phyloP scores from a whole-genome alignment of 2,888 invertebrate species.

The Clostera curtula region DNA sequence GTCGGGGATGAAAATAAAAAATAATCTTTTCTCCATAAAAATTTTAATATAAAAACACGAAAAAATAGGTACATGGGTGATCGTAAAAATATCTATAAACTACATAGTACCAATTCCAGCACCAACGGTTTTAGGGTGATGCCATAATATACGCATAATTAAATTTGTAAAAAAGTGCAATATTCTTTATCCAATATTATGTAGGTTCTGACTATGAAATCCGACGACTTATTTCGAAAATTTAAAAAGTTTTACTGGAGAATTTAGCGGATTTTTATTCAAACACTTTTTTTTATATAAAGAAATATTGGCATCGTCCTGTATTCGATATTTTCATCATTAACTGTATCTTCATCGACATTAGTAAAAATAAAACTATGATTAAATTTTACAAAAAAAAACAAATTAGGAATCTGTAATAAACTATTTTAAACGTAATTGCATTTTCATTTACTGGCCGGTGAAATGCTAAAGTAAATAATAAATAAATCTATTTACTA shows the following conservation, averaged over 20 bases:
- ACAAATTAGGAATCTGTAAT: slow-evolving; percentile 7
- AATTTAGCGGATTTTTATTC: too few species aligned
- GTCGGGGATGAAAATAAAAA: slow-evolving; percentile 6
- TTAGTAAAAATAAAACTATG: not conserved
- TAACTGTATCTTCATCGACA: too few species aligned
- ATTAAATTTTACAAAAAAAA: not conserved
- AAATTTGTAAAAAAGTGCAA: too few species aligned
- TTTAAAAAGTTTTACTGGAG: too few species aligned
- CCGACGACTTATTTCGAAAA: too few species aligned
- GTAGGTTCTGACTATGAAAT: too few species aligned
- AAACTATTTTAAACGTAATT: slow-evolving; percentile 17
- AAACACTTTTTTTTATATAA: too few species aligned
- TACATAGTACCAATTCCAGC: slow-evolving; percentile 15
- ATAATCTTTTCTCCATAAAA: slow-evolving; percentile 9
- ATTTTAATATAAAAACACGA: slow-evolving; percentile 20
- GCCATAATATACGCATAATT: not conserved
- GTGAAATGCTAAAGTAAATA: slow-evolving; percentile 39
- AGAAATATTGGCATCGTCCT: too few species aligned
- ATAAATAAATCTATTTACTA: slow-evolving; percentile 8
- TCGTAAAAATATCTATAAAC: slow-evolving; percentile 5
- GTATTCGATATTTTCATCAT: too few species aligned
- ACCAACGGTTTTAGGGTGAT: slow-evolving; percentile 10
- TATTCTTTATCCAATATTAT: too few species aligned
- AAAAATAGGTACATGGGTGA: slow-evolving; percentile 28
- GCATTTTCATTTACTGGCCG: slow-evolving; percentile 50